A percentile compares a stretch with the other conserved stretches of the same genome.
Evolutionary conservation across 2,797 vertebrate species (phyloP).

Genomic region (Phrynocephalus guinanensis): DNA sequence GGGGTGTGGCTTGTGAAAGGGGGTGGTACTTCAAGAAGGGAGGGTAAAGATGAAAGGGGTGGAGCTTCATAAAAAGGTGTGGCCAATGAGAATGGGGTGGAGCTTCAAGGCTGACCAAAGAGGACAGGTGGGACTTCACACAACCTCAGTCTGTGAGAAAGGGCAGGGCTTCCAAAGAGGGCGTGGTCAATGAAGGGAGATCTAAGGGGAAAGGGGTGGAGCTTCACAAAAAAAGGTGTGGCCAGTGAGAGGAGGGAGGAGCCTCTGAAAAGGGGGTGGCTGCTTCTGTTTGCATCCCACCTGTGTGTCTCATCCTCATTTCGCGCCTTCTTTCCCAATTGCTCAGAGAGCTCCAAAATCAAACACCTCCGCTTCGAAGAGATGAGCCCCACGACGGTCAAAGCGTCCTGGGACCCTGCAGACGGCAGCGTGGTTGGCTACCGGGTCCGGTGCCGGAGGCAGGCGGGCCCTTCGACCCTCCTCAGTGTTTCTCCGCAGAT

Average conservation of each 20-base stretch:
- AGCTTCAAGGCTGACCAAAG: too few relatives aligned
- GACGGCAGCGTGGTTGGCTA: slow-evolving; percentile 52
- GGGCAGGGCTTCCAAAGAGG: too few relatives aligned
- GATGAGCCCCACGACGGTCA: slow-evolving; percentile 48
- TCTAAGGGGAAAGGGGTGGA: too few relatives aligned
- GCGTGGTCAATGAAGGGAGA: too few relatives aligned
- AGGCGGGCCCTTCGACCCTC: background rate
- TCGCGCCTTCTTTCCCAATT: background rate
- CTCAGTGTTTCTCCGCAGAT: slow-evolving; percentile 58
- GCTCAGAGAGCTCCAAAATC: slow-evolving; percentile 50
- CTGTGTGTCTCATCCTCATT: accelerated
- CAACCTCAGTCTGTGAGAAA: too few relatives aligned
- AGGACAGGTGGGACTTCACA: too few relatives aligned
- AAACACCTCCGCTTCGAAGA: slow-evolving; percentile 61
- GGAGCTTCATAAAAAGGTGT: too few relatives aligned
- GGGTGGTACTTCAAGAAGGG: accelerated
- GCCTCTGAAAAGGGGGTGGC: too few relatives aligned
- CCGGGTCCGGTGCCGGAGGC: slow-evolving; percentile 65
- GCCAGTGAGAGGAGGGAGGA: too few relatives aligned
- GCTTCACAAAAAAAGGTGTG: too few relatives aligned
- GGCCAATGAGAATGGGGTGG: too few relatives aligned
- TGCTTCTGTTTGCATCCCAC: background rate
- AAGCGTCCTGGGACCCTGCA: slow-evolving; percentile 58
- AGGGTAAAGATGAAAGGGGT: too few relatives aligned
- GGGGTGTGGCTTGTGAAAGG: accelerated